phyloP scores from a whole-genome alignment of 2,888 invertebrate species.

The Nomada lathburiana region DNA sequence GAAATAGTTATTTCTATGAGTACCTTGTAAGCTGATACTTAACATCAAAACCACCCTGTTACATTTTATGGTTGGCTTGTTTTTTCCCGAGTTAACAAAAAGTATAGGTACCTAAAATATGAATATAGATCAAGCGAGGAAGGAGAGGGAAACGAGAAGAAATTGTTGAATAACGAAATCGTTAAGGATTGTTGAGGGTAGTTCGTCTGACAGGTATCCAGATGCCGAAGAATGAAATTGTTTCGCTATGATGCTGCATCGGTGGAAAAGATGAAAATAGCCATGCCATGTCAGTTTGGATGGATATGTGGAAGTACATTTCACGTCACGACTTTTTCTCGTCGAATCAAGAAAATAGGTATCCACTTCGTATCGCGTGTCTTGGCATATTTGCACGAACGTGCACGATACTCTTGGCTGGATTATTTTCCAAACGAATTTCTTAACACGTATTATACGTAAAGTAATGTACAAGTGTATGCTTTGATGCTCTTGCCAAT shows the following conservation, averaged over 20 bases:
- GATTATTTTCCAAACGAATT: not conserved
- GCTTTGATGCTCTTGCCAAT: no score
- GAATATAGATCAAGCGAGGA: no score
- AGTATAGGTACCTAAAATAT: not conserved
- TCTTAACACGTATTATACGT: no score
- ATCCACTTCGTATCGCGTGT: not conserved
- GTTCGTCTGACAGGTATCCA: not conserved
- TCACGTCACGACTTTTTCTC: not conserved
- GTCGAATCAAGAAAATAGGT: constrained; percentile 4
- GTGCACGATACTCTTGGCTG: not conserved
- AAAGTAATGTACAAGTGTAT: no score
- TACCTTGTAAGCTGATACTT: constrained; percentile 10
- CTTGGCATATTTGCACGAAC: not conserved
- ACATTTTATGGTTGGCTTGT: not conserved
- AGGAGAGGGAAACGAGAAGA: not conserved
- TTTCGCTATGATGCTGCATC: not conserved
- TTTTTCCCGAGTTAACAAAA: not conserved
- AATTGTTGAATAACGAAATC: not conserved
- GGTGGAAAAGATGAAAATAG: not conserved
- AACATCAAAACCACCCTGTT: not conserved
- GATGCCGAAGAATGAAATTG: constrained; percentile 5
- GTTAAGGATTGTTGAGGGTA: not conserved
- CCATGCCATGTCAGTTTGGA: not conserved
- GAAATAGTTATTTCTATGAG: not conserved
- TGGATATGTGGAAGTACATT: constrained; percentile 12